Evolutionary conservation across 1,140 invertebrate genomes (phyloP).

Genomic region (Rhopalosiphum padi): DNA sequence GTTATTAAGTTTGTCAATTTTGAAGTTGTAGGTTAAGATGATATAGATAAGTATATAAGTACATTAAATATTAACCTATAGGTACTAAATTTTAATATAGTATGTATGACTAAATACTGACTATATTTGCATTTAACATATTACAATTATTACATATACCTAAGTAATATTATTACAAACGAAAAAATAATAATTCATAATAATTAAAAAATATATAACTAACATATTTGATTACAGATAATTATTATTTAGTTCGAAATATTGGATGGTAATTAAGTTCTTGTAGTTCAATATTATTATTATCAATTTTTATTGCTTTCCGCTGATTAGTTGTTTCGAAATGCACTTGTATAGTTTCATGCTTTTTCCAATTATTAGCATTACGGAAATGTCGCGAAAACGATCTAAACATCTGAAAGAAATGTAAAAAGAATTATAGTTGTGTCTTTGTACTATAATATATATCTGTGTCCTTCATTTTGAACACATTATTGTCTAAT

Average conservation of each 20-base stretch:
- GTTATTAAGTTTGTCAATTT: background rate
- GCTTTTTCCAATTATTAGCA: background rate
- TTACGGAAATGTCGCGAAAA: background rate
- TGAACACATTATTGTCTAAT: no score
- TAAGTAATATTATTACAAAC: background rate
- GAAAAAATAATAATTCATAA: background rate
- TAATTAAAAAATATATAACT: background rate
- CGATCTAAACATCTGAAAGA: background rate
- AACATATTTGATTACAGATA: background rate
- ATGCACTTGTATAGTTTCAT: background rate
- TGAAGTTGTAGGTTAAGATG: no score
- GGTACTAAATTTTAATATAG: background rate
- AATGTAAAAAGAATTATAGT: background rate
- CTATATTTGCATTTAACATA: background rate
- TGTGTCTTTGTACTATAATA: no score
- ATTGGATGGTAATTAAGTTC: background rate
- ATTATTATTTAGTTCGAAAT: background rate
- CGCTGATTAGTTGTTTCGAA: background rate
- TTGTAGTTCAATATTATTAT: constrained; percentile 14
- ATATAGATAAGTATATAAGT: background rate
- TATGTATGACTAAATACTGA: background rate
- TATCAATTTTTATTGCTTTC: background rate
- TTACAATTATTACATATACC: no score
- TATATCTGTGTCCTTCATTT: no score
- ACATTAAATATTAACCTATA: background rate